These are phyloP conservation scores for Sceloporus undulatus DNA, from an alignment of 2,113 vertebrate species.

Conservation along the genomic window DNA sequence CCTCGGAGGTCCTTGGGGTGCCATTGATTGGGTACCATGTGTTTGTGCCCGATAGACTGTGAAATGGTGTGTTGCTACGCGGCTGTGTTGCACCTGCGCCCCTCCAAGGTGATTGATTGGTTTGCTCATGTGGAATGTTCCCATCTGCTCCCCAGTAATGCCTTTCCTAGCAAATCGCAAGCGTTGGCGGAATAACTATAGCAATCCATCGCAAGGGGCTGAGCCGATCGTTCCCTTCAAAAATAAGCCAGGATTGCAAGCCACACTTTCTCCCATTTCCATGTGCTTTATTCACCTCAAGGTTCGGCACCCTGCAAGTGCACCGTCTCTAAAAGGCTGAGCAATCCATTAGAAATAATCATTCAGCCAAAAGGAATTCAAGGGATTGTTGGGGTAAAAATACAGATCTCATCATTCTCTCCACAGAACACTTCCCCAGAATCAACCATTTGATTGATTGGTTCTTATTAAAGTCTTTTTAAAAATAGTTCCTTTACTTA, in stretches of 20 bases:
- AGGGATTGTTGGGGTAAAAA: not conserved
- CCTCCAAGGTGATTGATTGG: constrained; percentile 99
- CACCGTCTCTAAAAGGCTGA: not conserved
- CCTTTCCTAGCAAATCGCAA: constrained; percentile 84
- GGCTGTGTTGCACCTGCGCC: constrained; percentile 99
- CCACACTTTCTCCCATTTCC: constrained; percentile 44
- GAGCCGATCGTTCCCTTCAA: constrained; percentile 78
- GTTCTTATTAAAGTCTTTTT: constrained; percentile 74
- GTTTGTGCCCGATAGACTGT: constrained; percentile 99
- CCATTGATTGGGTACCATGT: constrained; percentile 99
- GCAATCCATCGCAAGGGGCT: constrained; percentile 83
- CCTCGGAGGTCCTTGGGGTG: constrained; percentile 92
- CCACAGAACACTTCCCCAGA: constrained; percentile 23
- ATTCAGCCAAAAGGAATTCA: not conserved
- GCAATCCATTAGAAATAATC: not conserved
- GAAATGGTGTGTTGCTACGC: constrained; percentile 99
- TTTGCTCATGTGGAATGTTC: constrained; percentile 99
- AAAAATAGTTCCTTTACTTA: constrained; percentile 81
- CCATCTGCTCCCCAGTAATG: constrained; percentile 99
- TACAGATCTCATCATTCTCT: not conserved
- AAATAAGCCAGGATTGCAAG: constrained; percentile 70
- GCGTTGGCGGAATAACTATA: constrained; percentile 83
- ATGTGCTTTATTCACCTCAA: constrained; percentile 46
- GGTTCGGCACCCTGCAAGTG: accelerated
- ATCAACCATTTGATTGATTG: constrained; percentile 73